Conservation (phyloP, 2,888 invertebrate species). For the Synergus gifuensis region DNA sequence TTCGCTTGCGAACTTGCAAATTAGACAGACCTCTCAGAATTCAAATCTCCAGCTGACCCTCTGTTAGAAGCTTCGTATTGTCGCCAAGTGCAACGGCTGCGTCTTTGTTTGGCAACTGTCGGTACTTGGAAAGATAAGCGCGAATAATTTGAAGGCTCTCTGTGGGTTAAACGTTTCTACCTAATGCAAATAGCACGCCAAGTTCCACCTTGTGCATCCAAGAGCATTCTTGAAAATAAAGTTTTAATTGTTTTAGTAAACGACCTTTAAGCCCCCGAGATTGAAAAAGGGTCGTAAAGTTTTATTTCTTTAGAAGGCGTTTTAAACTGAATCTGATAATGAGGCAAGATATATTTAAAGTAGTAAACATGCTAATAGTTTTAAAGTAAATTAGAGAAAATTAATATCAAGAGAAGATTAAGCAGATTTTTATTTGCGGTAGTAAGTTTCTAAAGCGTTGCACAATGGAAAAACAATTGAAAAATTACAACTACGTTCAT, state of each 20-base stretch:
- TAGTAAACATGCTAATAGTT: neutral
- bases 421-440: no score
- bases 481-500: no score
- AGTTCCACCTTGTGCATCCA: neutral
- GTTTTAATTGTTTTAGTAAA: conserved; percentile 30
- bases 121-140: conserved; percentile 23
- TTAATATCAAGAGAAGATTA: no score
- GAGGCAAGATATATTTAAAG: neutral
- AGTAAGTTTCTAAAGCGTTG: no score
- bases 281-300: neutral
- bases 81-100: neutral
- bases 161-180: conserved; percentile 18
- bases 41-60: conserved; percentile 31
- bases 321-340: neutral
- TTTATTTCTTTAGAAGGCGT: neutral
- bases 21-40: conserved; percentile 4
- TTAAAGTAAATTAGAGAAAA: no score
- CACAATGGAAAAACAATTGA: no score
- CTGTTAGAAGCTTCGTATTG: neutral
- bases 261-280: neutral
- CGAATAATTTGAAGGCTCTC: conserved; percentile 25
- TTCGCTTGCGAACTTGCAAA: conserved; percentile 29
- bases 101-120: conserved; percentile 20
- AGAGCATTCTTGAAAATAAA: conserved; percentile 17
- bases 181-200: conserved; percentile 22